Conservation (phyloP, 2,888 invertebrate genomes). For the Machimus rusticus region DNA sequence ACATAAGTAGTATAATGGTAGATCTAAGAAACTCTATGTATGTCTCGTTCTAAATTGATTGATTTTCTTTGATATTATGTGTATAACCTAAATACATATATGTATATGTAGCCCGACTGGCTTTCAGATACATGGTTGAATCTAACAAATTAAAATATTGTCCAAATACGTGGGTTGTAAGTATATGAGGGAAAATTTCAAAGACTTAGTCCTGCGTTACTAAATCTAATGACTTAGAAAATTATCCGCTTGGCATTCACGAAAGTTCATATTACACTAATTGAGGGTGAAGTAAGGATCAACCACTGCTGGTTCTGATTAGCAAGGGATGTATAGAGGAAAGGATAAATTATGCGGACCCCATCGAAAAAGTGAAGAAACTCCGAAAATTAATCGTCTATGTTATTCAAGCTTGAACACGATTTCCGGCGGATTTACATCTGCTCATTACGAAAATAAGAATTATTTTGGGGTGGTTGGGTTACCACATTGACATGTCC, state of each 20-base stretch:
- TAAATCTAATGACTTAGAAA: neutral
- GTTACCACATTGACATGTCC: neutral
- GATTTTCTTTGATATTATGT: too few relatives aligned
- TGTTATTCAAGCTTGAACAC: neutral
- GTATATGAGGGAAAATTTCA: neutral
- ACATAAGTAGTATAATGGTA: too few relatives aligned
- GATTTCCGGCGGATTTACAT: neutral
- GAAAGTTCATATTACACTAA: neutral
- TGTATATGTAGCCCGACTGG: neutral
- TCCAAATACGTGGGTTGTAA: neutral
- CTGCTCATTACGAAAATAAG: neutral
- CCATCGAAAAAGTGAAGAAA: neutral
- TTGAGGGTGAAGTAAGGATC: neutral
- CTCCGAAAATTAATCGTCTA: neutral
- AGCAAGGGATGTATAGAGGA: neutral
- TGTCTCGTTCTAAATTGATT: too few relatives aligned
- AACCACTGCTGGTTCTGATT: neutral
- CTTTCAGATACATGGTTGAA: neutral
- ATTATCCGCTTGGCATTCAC: neutral
- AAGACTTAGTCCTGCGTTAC: neutral
- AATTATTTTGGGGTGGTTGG: neutral
- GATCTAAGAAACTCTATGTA: too few relatives aligned
- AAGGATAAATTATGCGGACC: neutral
- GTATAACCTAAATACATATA: too few relatives aligned
- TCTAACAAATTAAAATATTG: neutral